Conservation (phyloP, 37 sponge, comb jelly and placozoan genomes). For the Haliclona indistincta region DNA sequence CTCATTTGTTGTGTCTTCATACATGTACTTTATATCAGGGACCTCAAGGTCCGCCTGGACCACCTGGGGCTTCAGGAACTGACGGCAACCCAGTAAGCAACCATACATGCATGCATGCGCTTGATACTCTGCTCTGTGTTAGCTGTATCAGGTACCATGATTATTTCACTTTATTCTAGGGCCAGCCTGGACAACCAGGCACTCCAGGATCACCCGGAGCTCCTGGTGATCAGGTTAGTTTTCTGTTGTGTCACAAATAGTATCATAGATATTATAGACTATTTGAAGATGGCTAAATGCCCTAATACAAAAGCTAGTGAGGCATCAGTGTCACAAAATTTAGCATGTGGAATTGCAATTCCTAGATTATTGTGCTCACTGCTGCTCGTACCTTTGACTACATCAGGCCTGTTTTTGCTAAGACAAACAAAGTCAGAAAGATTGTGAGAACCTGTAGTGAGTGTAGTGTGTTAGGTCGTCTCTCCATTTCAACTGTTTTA, state of each 20-base stretch:
- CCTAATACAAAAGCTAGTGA: too few relatives aligned
- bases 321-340: too few relatives aligned
- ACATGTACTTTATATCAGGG: not conserved
- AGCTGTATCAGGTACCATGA: too few relatives aligned
- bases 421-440: too few relatives aligned
- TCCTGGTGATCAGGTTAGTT: not conserved
- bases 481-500: too few relatives aligned
- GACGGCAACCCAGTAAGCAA: not conserved
- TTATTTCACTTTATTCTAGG: slow-evolving; percentile 28
- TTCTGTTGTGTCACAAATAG: not conserved
- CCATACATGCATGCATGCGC: not conserved
- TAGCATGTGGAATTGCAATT: too few relatives aligned
- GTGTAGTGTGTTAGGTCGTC: too few relatives aligned
- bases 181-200: slow-evolving; percentile 63
- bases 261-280: not conserved
- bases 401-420: too few relatives aligned
- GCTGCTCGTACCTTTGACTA: too few relatives aligned
- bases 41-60: slow-evolving; percentile 22
- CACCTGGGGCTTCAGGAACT: slow-evolving; percentile 52
- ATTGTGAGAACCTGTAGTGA: too few relatives aligned
- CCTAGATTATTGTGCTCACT: too few relatives aligned
- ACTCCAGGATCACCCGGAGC: slow-evolving; percentile 53
- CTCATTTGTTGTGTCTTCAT: not conserved
- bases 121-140: not conserved
- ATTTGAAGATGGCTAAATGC: too few relatives aligned